Evolutionary conservation across 1,140 invertebrate species (phyloP).

Genomic region (Drosophila navojoa): DNA sequence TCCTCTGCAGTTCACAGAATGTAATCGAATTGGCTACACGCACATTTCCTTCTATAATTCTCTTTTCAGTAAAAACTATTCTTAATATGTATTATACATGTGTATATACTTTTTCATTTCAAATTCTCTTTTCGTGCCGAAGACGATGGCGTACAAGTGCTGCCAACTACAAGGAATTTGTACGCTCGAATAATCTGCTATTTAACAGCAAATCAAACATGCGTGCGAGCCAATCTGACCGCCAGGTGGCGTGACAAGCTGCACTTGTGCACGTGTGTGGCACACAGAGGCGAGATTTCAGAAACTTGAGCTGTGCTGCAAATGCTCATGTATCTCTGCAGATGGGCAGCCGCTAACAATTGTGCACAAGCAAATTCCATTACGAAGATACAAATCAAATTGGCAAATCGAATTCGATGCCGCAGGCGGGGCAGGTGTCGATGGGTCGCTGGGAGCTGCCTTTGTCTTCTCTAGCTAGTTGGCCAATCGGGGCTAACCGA

Average conservation of each 20-base stretch:
- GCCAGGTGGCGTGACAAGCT: constrained; percentile 51
- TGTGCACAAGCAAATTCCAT: constrained; percentile 62
- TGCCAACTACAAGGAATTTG: background rate
- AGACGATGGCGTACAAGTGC: background rate
- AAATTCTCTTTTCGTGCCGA: too few relatives aligned
- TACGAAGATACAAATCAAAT: constrained; percentile 76
- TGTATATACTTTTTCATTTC: too few relatives aligned
- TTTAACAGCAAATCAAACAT: constrained; percentile 5
- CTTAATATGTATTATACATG: too few relatives aligned
- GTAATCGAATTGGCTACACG: too few relatives aligned
- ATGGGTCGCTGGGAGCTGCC: background rate
- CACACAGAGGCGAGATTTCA: background rate
- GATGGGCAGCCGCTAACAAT: constrained; percentile 43
- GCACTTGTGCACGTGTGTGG: constrained; percentile 21
- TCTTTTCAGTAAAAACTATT: too few relatives aligned
- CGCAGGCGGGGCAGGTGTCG: background rate
- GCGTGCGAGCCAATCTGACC: constrained; percentile 24
- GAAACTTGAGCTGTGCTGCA: constrained; percentile 2
- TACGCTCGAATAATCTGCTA: constrained; percentile 1
- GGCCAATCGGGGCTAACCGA: background rate
- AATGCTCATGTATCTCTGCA: constrained; percentile 36
- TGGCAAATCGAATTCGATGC: constrained; percentile 31
- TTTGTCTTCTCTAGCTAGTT: background rate
- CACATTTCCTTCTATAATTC: too few relatives aligned
- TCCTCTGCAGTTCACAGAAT: too few relatives aligned